Percentiles rank a stretch among this genome's conserved stretches.
These are phyloP conservation scores for Acronicta aceris DNA, from an alignment of 2,888 invertebrate species.

Conservation along the genomic window DNA sequence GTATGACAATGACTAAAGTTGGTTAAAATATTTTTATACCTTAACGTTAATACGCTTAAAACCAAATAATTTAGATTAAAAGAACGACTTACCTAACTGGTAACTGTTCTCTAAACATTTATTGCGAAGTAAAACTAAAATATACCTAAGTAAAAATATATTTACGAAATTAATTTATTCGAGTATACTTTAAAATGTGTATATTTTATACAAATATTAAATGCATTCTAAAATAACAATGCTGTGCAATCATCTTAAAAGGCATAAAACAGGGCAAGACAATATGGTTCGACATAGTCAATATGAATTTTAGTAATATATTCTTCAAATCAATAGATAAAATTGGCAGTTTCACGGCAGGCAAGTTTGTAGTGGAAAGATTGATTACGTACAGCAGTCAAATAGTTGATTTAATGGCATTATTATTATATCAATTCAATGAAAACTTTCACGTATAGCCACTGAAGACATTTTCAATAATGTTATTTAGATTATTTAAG, in stretches of 20 bases:
- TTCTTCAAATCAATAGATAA: constrained; percentile 21
- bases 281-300: constrained; percentile 61
- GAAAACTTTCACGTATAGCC: too few relatives aligned
- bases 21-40: constrained; percentile 13
- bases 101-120: constrained; percentile 45
- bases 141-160: constrained; percentile 10
- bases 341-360: constrained; percentile 55
- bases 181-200: constrained; percentile 52
- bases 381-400: constrained; percentile 10
- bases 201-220: constrained; percentile 65
- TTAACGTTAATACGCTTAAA: constrained; percentile 11
- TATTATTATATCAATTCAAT: not conserved
- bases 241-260: constrained; percentile 51
- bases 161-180: constrained; percentile 45
- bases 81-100: constrained; percentile 49
- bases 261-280: constrained; percentile 67
- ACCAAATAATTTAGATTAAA: constrained; percentile 28
- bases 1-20: constrained; percentile 13
- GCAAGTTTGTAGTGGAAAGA: constrained; percentile 44
- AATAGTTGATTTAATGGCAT: constrained; percentile 14
- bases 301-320: constrained; percentile 6
- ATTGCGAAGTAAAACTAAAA: constrained; percentile 33
- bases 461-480: too few relatives aligned
- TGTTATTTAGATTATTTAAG: too few relatives aligned
- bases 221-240: constrained; percentile 61